phyloP scores from a whole-genome alignment of 2,888 invertebrate genomes.

The Allygus modestus region DNA sequence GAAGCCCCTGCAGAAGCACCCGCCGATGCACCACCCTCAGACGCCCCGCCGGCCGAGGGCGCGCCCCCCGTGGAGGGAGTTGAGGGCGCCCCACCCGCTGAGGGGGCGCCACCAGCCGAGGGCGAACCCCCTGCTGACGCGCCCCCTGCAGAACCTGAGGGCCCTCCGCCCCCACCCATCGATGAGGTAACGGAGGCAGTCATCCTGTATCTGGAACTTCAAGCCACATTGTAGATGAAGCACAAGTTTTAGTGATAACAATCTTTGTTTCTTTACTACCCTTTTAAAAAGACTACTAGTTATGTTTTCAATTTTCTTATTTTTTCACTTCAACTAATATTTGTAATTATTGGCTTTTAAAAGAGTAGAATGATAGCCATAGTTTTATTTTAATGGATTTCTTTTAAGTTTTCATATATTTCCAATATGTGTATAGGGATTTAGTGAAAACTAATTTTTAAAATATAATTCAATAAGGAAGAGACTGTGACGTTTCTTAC shows the following conservation, averaged over 20 bases:
- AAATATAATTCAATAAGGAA: no score
- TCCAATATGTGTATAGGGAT: no score
- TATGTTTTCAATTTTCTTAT: not conserved
- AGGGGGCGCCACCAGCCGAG: slow-evolving; percentile 64
- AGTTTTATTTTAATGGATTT: no score
- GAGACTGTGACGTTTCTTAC: no score
- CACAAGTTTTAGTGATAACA: not conserved
- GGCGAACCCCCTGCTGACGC: slow-evolving; percentile 62
- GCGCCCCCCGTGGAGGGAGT: slow-evolving; percentile 73
- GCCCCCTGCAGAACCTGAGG: slow-evolving; percentile 47
- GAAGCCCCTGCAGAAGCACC: slow-evolving; percentile 69
- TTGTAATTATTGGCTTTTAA: no score
- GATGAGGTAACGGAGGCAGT: slow-evolving; percentile 12
- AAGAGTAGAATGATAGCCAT: no score
- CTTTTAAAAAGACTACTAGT: no score
- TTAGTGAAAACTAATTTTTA: no score
- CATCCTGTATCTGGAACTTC: not conserved
- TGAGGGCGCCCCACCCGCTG: slow-evolving; percentile 70
- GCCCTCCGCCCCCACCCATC: not conserved
- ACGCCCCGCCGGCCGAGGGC: slow-evolving; percentile 71
- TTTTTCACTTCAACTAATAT: no score
- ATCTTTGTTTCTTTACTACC: not conserved
- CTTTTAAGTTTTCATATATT: no score
- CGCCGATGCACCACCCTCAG: slow-evolving; percentile 58
- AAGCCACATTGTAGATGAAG: not conserved